A percentile compares a stretch with the other conserved stretches of the same genome.
Evolutionary conservation across 1,140 invertebrate species (phyloP).

Genomic region (Dendroctonus valens): DNA sequence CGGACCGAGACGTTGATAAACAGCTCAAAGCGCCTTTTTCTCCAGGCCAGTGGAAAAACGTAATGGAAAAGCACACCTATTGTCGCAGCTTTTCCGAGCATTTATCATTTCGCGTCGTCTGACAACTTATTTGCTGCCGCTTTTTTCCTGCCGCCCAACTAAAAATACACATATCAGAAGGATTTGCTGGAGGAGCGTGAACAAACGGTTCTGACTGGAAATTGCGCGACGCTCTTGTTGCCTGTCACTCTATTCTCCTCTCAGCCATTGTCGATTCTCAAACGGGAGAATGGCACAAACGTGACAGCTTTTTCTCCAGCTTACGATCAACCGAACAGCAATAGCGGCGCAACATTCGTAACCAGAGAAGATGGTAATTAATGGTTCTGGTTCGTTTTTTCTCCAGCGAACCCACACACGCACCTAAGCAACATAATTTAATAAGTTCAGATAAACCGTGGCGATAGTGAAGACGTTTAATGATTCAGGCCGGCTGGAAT

Average conservation of each 20-base stretch:
- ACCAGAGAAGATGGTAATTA: background rate
- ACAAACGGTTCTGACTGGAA: conserved; percentile 26
- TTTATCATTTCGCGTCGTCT: conserved; percentile 27
- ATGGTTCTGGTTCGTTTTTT: background rate
- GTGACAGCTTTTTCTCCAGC: conserved; percentile 10
- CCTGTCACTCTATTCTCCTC: conserved; percentile 13
- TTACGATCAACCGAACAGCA: too few relatives aligned
- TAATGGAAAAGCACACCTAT: conserved; percentile 22
- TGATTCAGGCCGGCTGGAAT: background rate
- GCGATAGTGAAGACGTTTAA: conserved; percentile 1
- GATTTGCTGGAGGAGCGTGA: conserved; percentile 30
- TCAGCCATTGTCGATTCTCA: conserved; percentile 19
- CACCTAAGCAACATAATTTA: conserved; percentile 15
- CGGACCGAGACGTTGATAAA: background rate
- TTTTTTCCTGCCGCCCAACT: conserved; percentile 29
- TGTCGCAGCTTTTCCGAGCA: conserved; percentile 18
- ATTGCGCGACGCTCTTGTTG: conserved; percentile 26
- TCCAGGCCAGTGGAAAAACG: conserved; percentile 2
- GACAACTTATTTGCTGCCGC: conserved; percentile 30
- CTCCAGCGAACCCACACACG: background rate
- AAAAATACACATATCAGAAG: conserved; percentile 32
- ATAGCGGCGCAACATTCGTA: too few relatives aligned
- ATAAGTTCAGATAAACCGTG: conserved; percentile 5
- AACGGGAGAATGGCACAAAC: conserved; percentile 8
- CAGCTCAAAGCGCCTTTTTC: background rate